Conservation (phyloP, 1,140 invertebrate genomes). For the Coptotermes formosanus region DNA sequence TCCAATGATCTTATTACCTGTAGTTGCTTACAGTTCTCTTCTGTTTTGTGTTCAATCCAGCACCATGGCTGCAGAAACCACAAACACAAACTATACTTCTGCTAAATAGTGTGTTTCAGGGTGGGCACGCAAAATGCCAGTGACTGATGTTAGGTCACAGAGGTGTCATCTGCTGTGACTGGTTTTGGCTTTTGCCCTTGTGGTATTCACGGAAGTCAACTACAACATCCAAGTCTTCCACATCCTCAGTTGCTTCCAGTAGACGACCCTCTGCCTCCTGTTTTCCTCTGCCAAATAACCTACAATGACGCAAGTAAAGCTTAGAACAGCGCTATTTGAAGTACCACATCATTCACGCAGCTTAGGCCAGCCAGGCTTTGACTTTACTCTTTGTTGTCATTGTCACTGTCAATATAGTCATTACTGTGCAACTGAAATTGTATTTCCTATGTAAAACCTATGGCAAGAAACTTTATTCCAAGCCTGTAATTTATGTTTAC, state of each 20-base stretch:
- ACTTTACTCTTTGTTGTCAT: neutral
- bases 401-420: neutral
- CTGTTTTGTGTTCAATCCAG: too few species aligned
- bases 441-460: neutral
- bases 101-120: too few species aligned
- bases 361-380: too few species aligned
- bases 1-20: too few species aligned
- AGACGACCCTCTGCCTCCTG: slow-evolving; percentile 12
- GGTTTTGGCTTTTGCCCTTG: neutral
- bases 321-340: neutral
- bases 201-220: neutral
- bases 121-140: too few species aligned
- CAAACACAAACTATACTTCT: too few species aligned
- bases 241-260: neutral
- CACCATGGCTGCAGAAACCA: too few species aligned
- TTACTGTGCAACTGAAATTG: neutral
- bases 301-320: neutral
- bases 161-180: slow-evolving; percentile 24
- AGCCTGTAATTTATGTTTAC: neutral
- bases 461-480: neutral
- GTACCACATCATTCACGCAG: neutral
- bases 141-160: neutral
- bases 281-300: neutral
- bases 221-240: neutral
- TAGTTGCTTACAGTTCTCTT: too few species aligned